A percentile compares a stretch with the other conserved stretches of the same genome.
Conservation (phyloP, 2,113 vertebrate genomes). For the Corydoras maculifer region DNA sequence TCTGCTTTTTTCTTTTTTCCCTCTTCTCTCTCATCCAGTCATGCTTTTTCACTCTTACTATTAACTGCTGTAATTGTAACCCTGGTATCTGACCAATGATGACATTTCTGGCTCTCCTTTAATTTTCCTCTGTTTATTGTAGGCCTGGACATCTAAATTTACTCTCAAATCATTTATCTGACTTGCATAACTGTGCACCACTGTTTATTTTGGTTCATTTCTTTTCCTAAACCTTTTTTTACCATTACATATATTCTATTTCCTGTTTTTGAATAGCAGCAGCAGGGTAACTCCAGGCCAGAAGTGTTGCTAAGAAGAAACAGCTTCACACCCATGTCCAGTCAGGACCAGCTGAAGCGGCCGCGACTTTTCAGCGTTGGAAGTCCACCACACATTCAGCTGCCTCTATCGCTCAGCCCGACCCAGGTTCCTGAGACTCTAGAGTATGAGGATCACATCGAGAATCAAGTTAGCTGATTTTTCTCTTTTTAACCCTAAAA, state of each 20-base stretch:
- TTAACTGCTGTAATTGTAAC: neutral
- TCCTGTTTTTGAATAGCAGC: conserved; percentile 56
- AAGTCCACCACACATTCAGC: conserved; percentile 63
- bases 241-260: neutral
- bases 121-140: neutral
- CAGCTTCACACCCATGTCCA: conserved; percentile 88
- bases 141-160: neutral
- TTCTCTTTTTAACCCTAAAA: neutral
- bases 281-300: conserved; percentile 61
- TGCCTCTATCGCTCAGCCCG: conserved; percentile 53
- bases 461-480: conserved; percentile 64
- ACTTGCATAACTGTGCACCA: neutral
- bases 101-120: neutral
- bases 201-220: neutral
- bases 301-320: conserved; percentile 71
- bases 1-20: too few relatives aligned
- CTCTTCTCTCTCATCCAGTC: neutral
- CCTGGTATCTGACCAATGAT: neutral
- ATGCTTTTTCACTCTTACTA: neutral
- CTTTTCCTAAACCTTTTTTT: neutral
- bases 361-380: conserved; percentile 82
- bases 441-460: conserved; percentile 64
- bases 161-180: neutral
- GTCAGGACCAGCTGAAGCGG: conserved; percentile 74
- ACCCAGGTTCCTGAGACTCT: conserved; percentile 61